Percentiles rank a stretch among this genome's conserved stretches.
phyloP scores from a whole-genome alignment of 1,140 invertebrate genomes.

The Brachionus manjavacas region DNA sequence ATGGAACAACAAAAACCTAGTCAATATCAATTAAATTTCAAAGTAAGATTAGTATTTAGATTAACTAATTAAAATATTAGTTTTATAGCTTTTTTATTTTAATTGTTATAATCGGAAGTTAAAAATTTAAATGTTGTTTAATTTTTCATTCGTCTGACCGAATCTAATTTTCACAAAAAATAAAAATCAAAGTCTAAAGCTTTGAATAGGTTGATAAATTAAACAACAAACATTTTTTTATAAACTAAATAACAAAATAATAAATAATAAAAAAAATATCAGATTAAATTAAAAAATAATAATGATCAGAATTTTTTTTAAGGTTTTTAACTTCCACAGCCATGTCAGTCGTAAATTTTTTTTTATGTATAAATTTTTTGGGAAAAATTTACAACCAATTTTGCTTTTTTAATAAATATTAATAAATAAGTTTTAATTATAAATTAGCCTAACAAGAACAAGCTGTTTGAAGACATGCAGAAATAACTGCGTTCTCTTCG shows the following conservation, averaged over 20 bases:
- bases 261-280: not conserved
- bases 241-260: not conserved
- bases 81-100: not conserved
- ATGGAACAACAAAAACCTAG: not conserved
- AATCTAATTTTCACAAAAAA: not conserved
- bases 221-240: not conserved
- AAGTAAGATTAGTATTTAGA: not conserved
- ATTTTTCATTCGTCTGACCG: not conserved
- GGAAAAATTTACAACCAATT: not conserved
- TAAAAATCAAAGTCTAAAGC: not conserved
- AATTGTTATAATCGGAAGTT: not conserved
- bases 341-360: not conserved
- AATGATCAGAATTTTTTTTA: not conserved
- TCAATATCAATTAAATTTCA: not conserved
- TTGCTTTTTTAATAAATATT: not conserved
- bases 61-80: not conserved
- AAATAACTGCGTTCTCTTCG: not conserved
- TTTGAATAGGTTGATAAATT: not conserved
- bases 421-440: not conserved
- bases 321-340: not conserved
- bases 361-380: not conserved
- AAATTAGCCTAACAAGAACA: not conserved
- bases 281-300: not conserved
- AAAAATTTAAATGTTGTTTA: constrained; percentile 16
- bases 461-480: not conserved